A percentile compares a stretch with the other conserved stretches of the same genome.
phyloP scores from a whole-genome alignment of 2,113 vertebrate species.

The Choloepus hoffmanni region DNA sequence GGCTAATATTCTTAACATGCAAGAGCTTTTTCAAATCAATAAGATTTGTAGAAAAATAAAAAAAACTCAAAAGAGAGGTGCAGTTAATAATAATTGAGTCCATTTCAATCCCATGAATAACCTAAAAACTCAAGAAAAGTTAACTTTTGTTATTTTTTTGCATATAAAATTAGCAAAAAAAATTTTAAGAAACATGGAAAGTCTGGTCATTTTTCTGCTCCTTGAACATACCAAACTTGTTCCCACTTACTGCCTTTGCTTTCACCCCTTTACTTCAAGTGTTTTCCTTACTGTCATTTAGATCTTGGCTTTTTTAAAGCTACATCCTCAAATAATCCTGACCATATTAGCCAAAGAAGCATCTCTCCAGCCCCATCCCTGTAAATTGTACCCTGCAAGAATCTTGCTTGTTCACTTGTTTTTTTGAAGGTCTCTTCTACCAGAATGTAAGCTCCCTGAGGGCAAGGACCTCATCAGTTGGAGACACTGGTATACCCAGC shows the following conservation, averaged over 20 bases:
- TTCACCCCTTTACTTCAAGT: neutral
- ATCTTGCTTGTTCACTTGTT: neutral
- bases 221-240: neutral
- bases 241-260: neutral
- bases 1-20: neutral
- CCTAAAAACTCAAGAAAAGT: neutral
- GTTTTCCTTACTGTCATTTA: conserved; percentile 32
- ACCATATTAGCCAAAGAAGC: neutral
- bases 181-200: neutral
- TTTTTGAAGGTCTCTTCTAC: neutral
- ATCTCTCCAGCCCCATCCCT: neutral
- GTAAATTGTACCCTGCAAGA: neutral
- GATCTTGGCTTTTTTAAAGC: neutral
- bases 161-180: neutral
- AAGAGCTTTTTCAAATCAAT: neutral
- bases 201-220: neutral
- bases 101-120: neutral
- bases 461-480: neutral
- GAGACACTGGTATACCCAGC: neutral
- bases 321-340: neutral
- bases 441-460: neutral
- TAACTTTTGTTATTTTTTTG: neutral
- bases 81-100: neutral
- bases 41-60: conserved; percentile 23
- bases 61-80: conserved; percentile 3